Conservation (phyloP, 2,113 vertebrate genomes). For the Crotophaga sulcirostris region DNA sequence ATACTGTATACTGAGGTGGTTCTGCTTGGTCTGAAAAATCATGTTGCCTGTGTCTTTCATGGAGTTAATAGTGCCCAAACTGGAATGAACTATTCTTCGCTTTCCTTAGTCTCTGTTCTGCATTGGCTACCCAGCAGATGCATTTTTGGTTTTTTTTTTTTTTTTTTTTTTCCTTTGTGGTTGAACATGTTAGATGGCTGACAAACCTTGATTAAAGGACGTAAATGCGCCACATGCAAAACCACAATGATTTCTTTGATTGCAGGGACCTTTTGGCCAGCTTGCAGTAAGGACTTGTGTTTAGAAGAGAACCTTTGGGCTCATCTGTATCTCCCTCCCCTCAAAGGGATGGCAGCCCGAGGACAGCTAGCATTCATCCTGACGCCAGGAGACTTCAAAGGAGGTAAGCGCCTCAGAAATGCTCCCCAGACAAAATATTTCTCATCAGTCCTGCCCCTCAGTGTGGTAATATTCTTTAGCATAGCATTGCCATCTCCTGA, state of each 20-base stretch:
- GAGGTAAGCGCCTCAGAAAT: constrained; percentile 70
- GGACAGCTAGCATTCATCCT: constrained; percentile 67
- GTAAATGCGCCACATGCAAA: constrained; percentile 57
- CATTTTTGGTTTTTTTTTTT: constrained; percentile 2
- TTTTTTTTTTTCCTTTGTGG: constrained; percentile 33
- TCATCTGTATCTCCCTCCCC: constrained; percentile 65
- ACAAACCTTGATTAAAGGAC: constrained; percentile 55
- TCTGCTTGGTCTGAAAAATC: not conserved
- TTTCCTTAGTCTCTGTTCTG: constrained; percentile 5
- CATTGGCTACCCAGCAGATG: not conserved
- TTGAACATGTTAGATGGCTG: constrained; percentile 48
- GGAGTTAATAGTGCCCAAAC: not conserved
- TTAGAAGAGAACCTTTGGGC: constrained; percentile 74
- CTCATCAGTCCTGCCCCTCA: not conserved
- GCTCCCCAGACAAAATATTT: constrained; percentile 18
- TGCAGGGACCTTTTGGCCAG: constrained; percentile 72
- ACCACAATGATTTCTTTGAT: constrained; percentile 71
- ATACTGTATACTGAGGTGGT: not conserved
- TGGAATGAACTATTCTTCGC: not conserved
- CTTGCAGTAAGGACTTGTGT: constrained; percentile 69
- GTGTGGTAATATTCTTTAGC: not conserved
- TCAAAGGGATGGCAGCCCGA: constrained; percentile 68
- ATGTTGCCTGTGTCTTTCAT: not conserved
- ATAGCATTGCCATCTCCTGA: not conserved
- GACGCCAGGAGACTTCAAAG: constrained; percentile 50